Base-by-base conservation (phyloP, 2,113 vertebrate species). In the Noctilio leporinus region DNA sequence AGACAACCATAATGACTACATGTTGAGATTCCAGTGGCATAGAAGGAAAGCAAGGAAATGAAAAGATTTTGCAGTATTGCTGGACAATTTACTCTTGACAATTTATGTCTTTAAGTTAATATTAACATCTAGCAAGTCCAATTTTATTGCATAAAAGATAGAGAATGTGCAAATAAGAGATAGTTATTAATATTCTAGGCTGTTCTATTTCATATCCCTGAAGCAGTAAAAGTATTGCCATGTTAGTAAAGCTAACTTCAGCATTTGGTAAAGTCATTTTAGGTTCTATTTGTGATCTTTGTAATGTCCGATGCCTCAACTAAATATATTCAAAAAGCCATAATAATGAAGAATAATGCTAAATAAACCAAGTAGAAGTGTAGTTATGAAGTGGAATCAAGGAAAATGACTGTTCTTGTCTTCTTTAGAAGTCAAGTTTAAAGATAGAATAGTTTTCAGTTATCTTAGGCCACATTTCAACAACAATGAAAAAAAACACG, bases 401-500 rank as follows among this genome's bases (percentile, higher is more conserved):
- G 97, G 98, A 98, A 98, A 98, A 98, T 98, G 95, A 98, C 96
- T 98, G 96, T 97, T 98, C 98, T 97, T 98, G 92, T 96, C n/a
- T 98, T 96, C 94, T 98, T 97, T 97, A 96, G 81, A 96, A 96
- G 97, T 94, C 96, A 98, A 97, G 93, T 97, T 96, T 98, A 98
- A 98, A 98, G 78, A 97, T 96, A 97, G 95, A 97, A 97, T 97
- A 96, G 82, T 98, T 98, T 98, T 98, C 98, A 98, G 98, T 98
- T 98, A 98, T 97, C 97, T 97, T 98, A 96, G 96, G 96, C 98
- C 97, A 69, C 96, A 98, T 98, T 99, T 99, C 98, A 99, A 99
- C 98, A 98, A 97, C 98, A 98, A 97, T 96, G 98, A 97, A 98
- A 96, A 98, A 98, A 94, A 98, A 96, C 98, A 96, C 95, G 96